Evolutionary conservation across 2,888 invertebrate genomes (phyloP), one percentile per base, ranked within the genome.

Genomic region (Entomobrya multifasciata): DNA sequence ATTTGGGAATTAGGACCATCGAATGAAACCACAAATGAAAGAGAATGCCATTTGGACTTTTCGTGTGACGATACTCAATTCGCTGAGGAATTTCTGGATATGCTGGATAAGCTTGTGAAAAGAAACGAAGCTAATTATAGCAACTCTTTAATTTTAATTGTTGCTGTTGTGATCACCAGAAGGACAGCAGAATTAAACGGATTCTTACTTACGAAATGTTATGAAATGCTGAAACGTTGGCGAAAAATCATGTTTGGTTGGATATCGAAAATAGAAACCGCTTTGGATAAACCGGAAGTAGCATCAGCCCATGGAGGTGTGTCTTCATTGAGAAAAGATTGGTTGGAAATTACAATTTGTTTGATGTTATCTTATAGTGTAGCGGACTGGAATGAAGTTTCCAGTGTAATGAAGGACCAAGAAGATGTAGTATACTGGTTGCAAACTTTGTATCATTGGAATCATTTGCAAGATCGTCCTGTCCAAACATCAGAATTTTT

Each of bases 11-110:
- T 70, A 1, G 88, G 82, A 0, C 52, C 81, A 1, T 0, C 0
- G 47, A 44, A 70, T 67, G 36, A 36, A 8, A 36, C 36, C 8
- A 36, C 25, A 36, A n/a, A n/a, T n/a, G 5, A 30, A 3, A 15
- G 83, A 27, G 83, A 88, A 17, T 57, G 60, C 1, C 88, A 88
- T 41, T 0, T 10, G 0, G 88, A 88, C 20, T 76, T 88, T 2
- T 6, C 5, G 5, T 8, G 8, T 6, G 36, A 36, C 5, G 5
- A 36, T 6, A 4, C 4, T 6, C 5, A 36, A 36, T 49, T 49
- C 13, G 49, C 49, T 4, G 49, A 49, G 13, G 15, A 49, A n/a
- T 49, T 49, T 49, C 15, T 49, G 15, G 49, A 49, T 8, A 49
- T 49, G 49, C 13, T 49, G 49, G 49, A 49, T n/a, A 49, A n/a